Percentiles rank a stretch among this genome's conserved stretches.
These are phyloP conservation scores for Blennius ocellaris DNA, from an alignment of 2,113 vertebrate genomes.

Conservation along the genomic window DNA sequence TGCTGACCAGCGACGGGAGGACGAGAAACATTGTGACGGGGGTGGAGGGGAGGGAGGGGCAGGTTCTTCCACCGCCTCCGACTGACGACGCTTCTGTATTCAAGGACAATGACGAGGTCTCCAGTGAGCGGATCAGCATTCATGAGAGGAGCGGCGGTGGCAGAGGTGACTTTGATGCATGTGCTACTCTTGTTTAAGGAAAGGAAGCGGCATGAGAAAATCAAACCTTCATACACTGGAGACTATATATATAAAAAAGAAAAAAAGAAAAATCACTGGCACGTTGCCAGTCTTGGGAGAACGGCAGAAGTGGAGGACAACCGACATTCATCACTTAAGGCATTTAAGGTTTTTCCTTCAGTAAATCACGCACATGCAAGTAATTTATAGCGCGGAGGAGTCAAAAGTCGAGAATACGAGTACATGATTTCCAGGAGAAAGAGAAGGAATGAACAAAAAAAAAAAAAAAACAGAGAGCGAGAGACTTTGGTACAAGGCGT, in stretches of 20 bases:
- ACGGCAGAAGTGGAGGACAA: conserved; percentile 46
- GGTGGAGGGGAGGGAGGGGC: no score
- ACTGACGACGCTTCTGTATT: conserved; percentile 65
- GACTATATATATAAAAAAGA: no score
- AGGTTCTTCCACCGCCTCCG: conserved; percentile 48
- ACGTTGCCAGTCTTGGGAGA: conserved; percentile 46
- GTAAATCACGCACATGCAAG: conserved; percentile 47
- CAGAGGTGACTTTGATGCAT: conserved; percentile 79
- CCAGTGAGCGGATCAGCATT: conserved; percentile 72
- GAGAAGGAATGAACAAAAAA: neutral
- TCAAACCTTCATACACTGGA: conserved; percentile 55
- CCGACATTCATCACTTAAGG: conserved; percentile 48
- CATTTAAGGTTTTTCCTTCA: conserved; percentile 53
- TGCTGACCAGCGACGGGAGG: conserved; percentile 33
- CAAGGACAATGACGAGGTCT: conserved; percentile 68
- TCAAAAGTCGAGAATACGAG: conserved; percentile 10
- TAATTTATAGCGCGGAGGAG: conserved; percentile 30
- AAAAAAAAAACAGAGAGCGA: no score
- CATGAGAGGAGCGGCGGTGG: conserved; percentile 58
- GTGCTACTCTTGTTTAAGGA: conserved; percentile 69
- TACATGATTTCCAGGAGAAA: conserved; percentile 29
- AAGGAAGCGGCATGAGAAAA: conserved; percentile 63
- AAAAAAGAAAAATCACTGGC: conserved; percentile 58
- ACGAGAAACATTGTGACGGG: conserved; percentile 49
- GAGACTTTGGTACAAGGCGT: neutral